A percentile compares a stretch with the other conserved stretches of the same genome.
Evolutionary conservation across 2,113 vertebrate genomes (phyloP).

Genomic region (Ammodytes dubius): DNA sequence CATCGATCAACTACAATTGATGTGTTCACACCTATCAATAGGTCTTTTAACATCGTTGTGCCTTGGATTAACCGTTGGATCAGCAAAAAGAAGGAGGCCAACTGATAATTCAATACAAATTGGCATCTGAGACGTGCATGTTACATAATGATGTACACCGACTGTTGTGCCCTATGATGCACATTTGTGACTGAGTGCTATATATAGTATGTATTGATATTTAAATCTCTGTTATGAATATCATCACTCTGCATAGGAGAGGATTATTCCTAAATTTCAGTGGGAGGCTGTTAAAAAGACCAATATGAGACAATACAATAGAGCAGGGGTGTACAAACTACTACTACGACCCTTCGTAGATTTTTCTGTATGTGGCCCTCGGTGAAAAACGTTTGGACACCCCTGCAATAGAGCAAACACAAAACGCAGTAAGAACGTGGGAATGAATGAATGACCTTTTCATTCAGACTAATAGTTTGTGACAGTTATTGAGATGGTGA

Average conservation of each 20-base stretch:
- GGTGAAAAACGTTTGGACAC: too few species aligned
- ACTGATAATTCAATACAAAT: background rate
- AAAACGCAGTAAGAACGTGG: background rate
- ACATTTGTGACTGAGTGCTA: background rate
- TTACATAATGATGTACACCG: background rate
- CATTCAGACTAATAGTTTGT: conserved; percentile 4
- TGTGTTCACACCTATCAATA: conserved; percentile 3
- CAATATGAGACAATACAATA: background rate
- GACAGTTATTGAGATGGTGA: conserved; percentile 52
- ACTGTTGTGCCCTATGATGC: background rate
- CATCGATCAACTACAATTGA: conserved; percentile 8
- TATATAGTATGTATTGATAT: background rate
- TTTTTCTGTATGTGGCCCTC: too few species aligned
- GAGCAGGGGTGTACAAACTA: too few species aligned
- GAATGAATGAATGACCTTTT: conserved; percentile 3
- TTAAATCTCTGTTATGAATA: background rate
- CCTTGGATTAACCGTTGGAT: background rate
- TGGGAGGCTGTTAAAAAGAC: background rate
- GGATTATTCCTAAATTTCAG: background rate
- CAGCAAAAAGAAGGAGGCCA: background rate
- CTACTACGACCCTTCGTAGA: too few species aligned
- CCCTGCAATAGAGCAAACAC: background rate
- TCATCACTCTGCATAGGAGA: background rate
- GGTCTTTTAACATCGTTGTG: background rate
- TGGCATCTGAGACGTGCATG: background rate